Conservation (phyloP, 2,797 vertebrate species). For the Cetoscarus ocellatus region DNA sequence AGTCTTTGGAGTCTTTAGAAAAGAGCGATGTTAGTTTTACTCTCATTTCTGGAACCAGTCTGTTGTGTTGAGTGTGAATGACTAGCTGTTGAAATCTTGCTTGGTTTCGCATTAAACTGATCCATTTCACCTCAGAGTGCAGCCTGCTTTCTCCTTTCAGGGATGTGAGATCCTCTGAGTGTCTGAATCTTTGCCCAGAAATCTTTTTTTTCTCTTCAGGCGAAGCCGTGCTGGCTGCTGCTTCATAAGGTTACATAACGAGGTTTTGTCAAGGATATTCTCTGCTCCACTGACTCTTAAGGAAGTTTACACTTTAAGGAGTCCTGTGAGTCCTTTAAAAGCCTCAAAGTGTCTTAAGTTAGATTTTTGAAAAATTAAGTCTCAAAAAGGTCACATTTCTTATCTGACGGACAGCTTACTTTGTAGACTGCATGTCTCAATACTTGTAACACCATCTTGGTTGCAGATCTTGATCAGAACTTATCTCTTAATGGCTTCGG, state of each 20-base stretch:
- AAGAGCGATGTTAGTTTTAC: slow-evolving; percentile 52
- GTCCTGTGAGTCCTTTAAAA: not conserved
- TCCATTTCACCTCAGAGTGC: slow-evolving; percentile 49
- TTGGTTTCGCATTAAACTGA: slow-evolving; percentile 78
- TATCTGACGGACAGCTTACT: too few species aligned
- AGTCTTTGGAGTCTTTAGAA: slow-evolving; percentile 27
- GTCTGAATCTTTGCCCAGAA: slow-evolving; percentile 8
- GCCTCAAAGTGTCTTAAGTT: not conserved
- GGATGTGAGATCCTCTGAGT: not conserved
- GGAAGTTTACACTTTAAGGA: not conserved
- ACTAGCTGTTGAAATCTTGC: slow-evolving; percentile 69
- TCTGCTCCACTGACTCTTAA: not conserved
- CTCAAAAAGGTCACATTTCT: too few species aligned
- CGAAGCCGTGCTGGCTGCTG: not conserved
- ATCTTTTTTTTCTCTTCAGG: not conserved
- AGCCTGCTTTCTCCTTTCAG: slow-evolving; percentile 41
- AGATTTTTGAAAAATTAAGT: not conserved
- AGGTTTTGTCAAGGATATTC: not conserved
- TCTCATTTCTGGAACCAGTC: slow-evolving; percentile 55
- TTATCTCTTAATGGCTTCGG: too few species aligned
- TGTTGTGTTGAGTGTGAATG: slow-evolving; percentile 61
- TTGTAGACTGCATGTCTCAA: too few species aligned
- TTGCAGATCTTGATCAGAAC: too few species aligned
- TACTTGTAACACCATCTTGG: too few species aligned
- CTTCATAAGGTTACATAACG: slow-evolving; percentile 42